These are phyloP conservation scores for Ceratotherium simum DNA, from an alignment of 2,113 vertebrate species.

Conservation along the genomic window DNA sequence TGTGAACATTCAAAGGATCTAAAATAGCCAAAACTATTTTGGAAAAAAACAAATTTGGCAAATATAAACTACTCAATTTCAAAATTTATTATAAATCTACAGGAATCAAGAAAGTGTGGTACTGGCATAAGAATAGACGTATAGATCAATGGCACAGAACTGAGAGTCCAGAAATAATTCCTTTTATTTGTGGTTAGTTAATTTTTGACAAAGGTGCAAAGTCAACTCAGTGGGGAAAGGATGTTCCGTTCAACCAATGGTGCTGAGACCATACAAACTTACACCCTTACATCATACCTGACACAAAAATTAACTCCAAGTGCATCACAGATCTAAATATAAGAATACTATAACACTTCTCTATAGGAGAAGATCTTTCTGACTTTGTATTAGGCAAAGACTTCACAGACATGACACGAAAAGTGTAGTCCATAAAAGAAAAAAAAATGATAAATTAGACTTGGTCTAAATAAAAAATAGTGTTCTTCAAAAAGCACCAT, in stretches of 20 bases:
- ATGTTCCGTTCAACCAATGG: background rate
- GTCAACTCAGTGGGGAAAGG: background rate
- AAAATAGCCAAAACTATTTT: background rate
- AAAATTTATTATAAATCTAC: conserved; percentile 46
- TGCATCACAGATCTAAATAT: background rate
- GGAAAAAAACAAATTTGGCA: conserved; percentile 1
- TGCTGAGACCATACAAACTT: background rate
- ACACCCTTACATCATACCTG: background rate
- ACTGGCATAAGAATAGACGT: background rate
- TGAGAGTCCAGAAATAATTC: background rate
- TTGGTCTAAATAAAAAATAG: background rate
- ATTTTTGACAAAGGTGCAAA: conserved; percentile 38
- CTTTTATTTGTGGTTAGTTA: background rate
- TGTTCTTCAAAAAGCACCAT: background rate
- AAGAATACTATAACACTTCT: background rate
- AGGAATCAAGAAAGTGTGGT: background rate
- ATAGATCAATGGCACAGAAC: background rate
- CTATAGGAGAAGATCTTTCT: background rate
- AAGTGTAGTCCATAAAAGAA: background rate
- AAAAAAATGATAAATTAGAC: background rate
- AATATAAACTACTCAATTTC: conserved; percentile 1
- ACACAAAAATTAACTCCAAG: conserved; percentile 13
- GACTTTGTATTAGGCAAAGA: background rate
- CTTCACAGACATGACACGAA: background rate
- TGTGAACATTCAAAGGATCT: background rate